Evolutionary conservation across 2,797 vertebrate species (phyloP).

Genomic region (Sylvia borin): DNA sequence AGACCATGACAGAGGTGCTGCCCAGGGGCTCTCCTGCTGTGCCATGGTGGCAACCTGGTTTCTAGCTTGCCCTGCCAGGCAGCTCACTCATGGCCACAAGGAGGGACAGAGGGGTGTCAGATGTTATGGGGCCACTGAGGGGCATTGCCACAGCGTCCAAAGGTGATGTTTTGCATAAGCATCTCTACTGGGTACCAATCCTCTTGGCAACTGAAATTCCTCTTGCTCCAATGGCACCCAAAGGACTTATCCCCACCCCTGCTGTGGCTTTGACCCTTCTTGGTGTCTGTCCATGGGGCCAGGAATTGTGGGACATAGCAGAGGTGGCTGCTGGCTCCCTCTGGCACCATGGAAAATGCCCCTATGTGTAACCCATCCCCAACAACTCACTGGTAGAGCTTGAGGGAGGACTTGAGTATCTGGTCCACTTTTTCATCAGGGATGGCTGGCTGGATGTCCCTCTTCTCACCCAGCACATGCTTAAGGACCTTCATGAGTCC

Average conservation of each 20-base stretch:
- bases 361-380: accelerated
- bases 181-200: neutral
- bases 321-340: neutral
- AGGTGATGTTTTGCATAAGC: accelerated
- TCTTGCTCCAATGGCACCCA: neutral
- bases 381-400: constrained; percentile 86
- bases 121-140: neutral
- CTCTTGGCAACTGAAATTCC: neutral
- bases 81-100: neutral
- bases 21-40: neutral
- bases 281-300: neutral
- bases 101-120: neutral
- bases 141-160: neutral
- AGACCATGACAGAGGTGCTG: neutral
- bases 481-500: constrained; percentile 82
- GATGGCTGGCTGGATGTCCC: constrained; percentile 73
- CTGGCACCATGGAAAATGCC: neutral
- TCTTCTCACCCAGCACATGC: constrained; percentile 76
- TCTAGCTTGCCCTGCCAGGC: neutral
- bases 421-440: constrained; percentile 81
- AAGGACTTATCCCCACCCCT: neutral
- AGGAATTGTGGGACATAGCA: neutral
- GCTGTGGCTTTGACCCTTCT: neutral
- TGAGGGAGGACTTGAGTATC: constrained; percentile 77
- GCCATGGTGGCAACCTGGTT: neutral